Base-by-base conservation (phyloP, 2,888 invertebrate species). In the Dryocosmus kuriphilus region DNA sequence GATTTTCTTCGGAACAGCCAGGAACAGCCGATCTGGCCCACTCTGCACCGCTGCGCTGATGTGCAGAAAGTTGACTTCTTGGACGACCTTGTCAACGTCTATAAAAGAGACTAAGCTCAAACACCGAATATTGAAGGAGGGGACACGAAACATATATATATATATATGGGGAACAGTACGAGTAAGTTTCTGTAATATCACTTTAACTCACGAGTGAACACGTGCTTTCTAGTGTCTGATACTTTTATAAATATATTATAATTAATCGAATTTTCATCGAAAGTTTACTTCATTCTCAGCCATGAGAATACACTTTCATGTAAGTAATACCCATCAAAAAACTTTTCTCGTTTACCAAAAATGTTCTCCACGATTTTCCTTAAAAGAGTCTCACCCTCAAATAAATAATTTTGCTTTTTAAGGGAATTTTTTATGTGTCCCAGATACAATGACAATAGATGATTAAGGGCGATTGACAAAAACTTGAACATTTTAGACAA, bases 291-390 rank as follows among this genome's bases (percentile, higher is more conserved):
- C 11, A 27, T 51, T 63, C 24, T 8, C 55, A 65, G 16, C 22
- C 46, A 76, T 76, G 76, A 76, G 35, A 55, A 57, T 55, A 65
- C 35, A 22, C 16, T 76, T 76, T 22, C 30, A 55, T 65, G 76
- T 76, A 55, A 76, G 76, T 76, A 76, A 32, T 32, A 14, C 3
- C 1, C 5, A n/a, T n/a, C n/a, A n/a, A n/a, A n/a, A n/a, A 16
- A 55, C 27, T 19, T 51, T 65, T 65, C 16, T 16, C 27, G 16
- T 24, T 57, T 11, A 5, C 24, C 6, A 22, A 9, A 9, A 19
- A 46, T 11, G 9, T 38, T 38, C 9, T 38, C 9, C 35, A 38
- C 8, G 8, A 38, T 38, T 38, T 1, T 6, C 35, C 35, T 38
- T 7, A 35, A 35, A 35, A 35, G 11, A 35, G 35, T 35, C 35